Conservation (phyloP, 2,113 vertebrate species). For the Colistium nudipinnis region DNA sequence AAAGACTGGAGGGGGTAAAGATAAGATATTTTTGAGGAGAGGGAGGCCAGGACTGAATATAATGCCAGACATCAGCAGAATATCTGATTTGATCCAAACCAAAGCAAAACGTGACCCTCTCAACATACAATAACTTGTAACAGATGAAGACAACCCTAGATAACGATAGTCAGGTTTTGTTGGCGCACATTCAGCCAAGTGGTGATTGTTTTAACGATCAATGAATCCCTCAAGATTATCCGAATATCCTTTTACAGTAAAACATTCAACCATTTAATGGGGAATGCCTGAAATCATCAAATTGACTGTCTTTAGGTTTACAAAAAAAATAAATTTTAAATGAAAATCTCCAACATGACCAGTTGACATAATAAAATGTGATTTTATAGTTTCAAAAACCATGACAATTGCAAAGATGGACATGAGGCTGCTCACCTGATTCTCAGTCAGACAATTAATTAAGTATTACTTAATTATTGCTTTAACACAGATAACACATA, state of each 20-base stretch:
- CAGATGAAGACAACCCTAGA: background rate
- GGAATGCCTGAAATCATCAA: background rate
- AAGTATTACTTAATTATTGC: no score
- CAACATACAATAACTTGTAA: background rate
- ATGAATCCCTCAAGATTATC: background rate
- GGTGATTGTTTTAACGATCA: background rate
- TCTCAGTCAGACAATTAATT: no score
- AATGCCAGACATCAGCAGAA: constrained; percentile 46
- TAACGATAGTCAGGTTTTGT: no score
- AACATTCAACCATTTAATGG: background rate
- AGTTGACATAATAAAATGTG: no score
- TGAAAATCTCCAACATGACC: no score
- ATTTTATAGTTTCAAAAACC: no score
- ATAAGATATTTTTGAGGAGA: constrained; percentile 48
- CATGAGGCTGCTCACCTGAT: no score
- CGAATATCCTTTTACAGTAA: background rate
- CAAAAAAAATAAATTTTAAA: no score
- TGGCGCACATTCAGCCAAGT: no score
- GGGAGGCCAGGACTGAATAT: constrained; percentile 23
- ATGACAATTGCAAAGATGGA: no score
- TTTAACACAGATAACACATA: no score
- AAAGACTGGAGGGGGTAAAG: constrained; percentile 22
- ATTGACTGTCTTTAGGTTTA: no score
- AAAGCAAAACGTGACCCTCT: constrained; percentile 7
- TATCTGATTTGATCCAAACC: constrained; percentile 57